A percentile compares a stretch with the other conserved stretches of the same genome.
Conservation (phyloP, 2,113 vertebrate species). For the Miniopterus natalensis region DNA sequence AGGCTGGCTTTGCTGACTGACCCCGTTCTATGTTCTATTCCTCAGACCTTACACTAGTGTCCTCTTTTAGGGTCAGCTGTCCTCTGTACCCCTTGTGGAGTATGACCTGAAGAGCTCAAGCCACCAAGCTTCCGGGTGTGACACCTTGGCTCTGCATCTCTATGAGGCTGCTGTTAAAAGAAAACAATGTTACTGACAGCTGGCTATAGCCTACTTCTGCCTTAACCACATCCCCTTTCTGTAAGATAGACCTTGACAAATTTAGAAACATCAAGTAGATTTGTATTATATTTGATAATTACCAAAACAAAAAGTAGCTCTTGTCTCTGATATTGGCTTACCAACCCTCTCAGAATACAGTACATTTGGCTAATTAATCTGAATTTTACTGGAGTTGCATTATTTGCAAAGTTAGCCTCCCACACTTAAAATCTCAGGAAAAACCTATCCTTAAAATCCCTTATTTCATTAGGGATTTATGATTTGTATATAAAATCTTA, state of each 20-base stretch:
- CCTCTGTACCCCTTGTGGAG: background rate
- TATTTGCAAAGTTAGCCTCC: background rate
- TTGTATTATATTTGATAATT: background rate
- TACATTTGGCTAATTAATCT: background rate
- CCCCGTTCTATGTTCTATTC: background rate
- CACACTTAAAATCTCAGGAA: background rate
- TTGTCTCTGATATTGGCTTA: background rate
- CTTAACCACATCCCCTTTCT: background rate
- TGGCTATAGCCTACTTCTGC: background rate
- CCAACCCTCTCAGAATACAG: background rate
- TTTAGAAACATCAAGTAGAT: background rate
- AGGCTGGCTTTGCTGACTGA: background rate
- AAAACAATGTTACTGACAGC: background rate
- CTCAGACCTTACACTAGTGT: background rate
- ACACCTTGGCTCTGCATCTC: background rate
- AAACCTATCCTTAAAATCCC: background rate
- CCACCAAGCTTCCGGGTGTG: background rate
- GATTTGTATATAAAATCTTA: background rate
- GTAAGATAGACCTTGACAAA: background rate
- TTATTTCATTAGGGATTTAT: background rate
- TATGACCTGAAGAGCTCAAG: background rate
- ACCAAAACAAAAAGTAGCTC: background rate
- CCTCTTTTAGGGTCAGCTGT: background rate
- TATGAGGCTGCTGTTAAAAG: background rate
- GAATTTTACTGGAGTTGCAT: background rate